phyloP scores from a whole-genome alignment of 2,797 vertebrate genomes.

The Siniperca obscura region DNA sequence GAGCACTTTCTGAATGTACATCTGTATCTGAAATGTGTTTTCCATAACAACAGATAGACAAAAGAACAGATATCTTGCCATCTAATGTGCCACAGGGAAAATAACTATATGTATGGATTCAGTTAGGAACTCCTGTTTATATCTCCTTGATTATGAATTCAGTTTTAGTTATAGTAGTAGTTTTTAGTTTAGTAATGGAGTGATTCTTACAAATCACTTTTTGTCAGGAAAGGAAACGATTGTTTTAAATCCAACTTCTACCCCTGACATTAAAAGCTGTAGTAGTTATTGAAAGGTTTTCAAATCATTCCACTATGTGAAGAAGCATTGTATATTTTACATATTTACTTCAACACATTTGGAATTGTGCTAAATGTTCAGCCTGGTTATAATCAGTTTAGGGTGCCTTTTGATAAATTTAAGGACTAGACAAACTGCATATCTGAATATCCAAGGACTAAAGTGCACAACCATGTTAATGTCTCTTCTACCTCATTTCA shows the following conservation, averaged over 20 bases:
- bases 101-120: background rate
- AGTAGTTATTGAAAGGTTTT: background rate
- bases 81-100: background rate
- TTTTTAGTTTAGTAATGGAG: background rate
- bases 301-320: background rate
- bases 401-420: background rate
- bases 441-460: background rate
- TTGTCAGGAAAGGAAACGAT: background rate
- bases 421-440: slow-evolving; percentile 4
- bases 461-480: background rate
- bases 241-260: background rate
- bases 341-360: background rate
- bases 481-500: background rate
- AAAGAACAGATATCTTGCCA: background rate
- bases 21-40: background rate
- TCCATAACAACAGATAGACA: background rate
- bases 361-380: background rate
- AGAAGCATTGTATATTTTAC: background rate
- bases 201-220: background rate
- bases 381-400: background rate
- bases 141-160: background rate
- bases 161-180: too few species aligned
- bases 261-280: background rate
- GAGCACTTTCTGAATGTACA: background rate
- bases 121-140: background rate